Conservation (phyloP, 2,113 vertebrate species). For the Erythrolamprus reginae region DNA sequence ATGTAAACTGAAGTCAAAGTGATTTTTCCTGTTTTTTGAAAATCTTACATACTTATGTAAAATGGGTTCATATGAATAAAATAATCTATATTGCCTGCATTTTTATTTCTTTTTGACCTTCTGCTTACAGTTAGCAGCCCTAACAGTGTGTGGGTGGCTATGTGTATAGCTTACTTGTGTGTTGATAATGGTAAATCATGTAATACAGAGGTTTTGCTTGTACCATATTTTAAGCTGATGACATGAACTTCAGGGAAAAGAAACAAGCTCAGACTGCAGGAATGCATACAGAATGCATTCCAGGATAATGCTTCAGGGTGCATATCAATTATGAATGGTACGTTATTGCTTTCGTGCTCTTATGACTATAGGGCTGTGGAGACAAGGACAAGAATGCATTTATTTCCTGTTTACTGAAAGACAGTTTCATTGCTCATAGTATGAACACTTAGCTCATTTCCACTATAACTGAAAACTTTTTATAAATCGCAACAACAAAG, state of each 20-base stretch:
- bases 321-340: constrained; percentile 9
- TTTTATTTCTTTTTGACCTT: background rate
- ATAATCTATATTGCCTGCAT: background rate
- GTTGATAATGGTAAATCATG: background rate
- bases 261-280: background rate
- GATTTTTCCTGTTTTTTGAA: background rate
- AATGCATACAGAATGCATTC: background rate
- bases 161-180: background rate
- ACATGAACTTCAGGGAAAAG: background rate
- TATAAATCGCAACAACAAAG: background rate
- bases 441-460: background rate
- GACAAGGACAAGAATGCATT: background rate
- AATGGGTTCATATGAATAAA: background rate
- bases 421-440: background rate
- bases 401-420: background rate
- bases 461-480: background rate
- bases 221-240: background rate
- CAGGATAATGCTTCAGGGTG: constrained; percentile 2
- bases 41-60: background rate
- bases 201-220: background rate
- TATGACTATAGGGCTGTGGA: background rate
- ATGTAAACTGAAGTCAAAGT: background rate
- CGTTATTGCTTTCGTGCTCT: background rate
- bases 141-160: background rate
- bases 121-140: background rate